These are phyloP conservation scores for Tenthredo scrophulariae DNA, from an alignment of 2,888 invertebrate genomes.

Conservation along the genomic window DNA sequence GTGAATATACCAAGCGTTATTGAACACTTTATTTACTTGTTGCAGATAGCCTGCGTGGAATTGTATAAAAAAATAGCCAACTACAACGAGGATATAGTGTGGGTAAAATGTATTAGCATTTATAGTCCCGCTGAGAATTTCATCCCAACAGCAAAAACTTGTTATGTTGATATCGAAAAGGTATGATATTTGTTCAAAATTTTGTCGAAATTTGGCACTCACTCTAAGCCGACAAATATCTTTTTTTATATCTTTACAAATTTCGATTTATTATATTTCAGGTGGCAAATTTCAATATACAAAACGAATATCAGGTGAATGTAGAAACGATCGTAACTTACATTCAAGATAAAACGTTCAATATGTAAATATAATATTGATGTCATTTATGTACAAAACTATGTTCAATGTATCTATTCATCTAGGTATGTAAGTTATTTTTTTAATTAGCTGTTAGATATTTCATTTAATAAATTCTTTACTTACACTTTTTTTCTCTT, in stretches of 20 bases:
- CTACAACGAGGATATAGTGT: constrained; percentile 78
- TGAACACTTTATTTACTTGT: constrained; percentile 47
- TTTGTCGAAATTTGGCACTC: neutral
- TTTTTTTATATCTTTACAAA: constrained; percentile 31
- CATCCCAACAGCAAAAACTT: neutral
- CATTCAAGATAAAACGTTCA: constrained; percentile 61
- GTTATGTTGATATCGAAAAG: constrained; percentile 11
- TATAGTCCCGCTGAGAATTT: constrained; percentile 63
- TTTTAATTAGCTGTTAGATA: constrained; percentile 30
- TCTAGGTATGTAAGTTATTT: constrained; percentile 58
- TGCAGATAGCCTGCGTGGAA: constrained; percentile 80
- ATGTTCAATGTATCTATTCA: constrained; percentile 60
- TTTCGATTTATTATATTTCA: constrained; percentile 57
- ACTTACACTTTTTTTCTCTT: constrained; percentile 46
- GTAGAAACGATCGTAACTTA: constrained; percentile 65
- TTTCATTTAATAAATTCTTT: constrained; percentile 44
- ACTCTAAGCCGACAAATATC: neutral
- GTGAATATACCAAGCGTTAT: neutral
- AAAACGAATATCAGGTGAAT: constrained; percentile 68
- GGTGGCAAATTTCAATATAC: constrained; percentile 57
- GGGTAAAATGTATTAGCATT: constrained; percentile 73
- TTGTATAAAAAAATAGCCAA: constrained; percentile 80
- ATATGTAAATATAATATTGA: constrained; percentile 54
- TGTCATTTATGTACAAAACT: constrained; percentile 61
- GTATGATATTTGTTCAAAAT: neutral